Evolutionary conservation across 2,797 vertebrate species (phyloP), one percentile per base, ranked within the genome.

Genomic region (Channa striata): DNA sequence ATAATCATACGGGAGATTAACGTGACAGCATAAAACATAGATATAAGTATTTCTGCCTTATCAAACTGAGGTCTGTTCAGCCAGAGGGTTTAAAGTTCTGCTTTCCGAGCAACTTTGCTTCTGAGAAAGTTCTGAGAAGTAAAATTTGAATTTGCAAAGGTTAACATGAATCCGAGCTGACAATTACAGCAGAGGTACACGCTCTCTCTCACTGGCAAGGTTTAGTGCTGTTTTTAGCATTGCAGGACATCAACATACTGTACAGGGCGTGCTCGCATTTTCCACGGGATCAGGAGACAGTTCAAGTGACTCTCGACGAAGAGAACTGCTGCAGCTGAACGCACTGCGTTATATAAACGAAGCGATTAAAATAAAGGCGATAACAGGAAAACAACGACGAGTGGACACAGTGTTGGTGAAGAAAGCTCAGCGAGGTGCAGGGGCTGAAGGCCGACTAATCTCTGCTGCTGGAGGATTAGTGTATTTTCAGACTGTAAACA

Each of bases 361-460:
- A 12, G 47, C 40, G 0, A 30, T 30, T 4, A 30, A 30, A 6
- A 30, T 36, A 6, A 33, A 19, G 20, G 7, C 16, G 11, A n/a
- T 30, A 33, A 1, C 10, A 44, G 2, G 42, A 53, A 37, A 34
- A 20, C 2, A 21, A 30, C 5, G 21, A 40, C 17, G 10, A 52
- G 33, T 4, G 19, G 17, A 2, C 1, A 37, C 17, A 44, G 9
- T 36, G 12, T 21, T 25, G 36, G 30, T 8, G 36, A 63, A n/a
- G 53, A 37, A 51, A 9, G 17, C 39, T 6, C 16, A 58, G 14
- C 48, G 8, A 34, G 25, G 25, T 49, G 46, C 11, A 7, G 0
- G 13, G 17, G 74, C 69, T 71, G 4, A 78, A 77, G 66, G 71
- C 54, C 30, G 56, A 71, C 72, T 80, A 83, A 86, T 80, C 73